phyloP scores from a whole-genome alignment of 2,113 vertebrate genomes.

The Pseudorectes ferrugineus region DNA sequence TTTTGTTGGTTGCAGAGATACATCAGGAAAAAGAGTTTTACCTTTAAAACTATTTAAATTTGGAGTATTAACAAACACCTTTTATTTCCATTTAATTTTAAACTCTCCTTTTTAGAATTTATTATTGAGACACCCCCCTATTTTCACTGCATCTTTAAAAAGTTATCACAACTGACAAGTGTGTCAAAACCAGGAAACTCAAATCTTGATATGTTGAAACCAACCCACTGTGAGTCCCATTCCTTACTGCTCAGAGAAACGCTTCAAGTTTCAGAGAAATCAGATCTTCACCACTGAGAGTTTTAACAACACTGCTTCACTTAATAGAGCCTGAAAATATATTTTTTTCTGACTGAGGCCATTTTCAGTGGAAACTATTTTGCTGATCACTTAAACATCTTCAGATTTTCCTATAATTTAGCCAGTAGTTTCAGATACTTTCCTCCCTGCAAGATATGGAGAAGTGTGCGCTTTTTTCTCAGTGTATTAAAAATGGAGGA shows the following conservation, averaged over 20 bases:
- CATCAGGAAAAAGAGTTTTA: neutral
- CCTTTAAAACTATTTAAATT: neutral
- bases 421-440: neutral
- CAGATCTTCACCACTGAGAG: neutral
- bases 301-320: neutral
- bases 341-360: neutral
- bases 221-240: neutral
- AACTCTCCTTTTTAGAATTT: neutral
- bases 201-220: neutral
- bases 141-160: neutral
- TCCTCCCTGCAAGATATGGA: neutral
- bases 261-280: neutral
- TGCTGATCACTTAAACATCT: neutral
- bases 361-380: neutral
- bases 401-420: neutral
- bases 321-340: neutral
- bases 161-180: neutral
- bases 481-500: neutral
- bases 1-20: neutral
- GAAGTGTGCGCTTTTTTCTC: neutral
- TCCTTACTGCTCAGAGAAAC: neutral
- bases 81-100: neutral
- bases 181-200: neutral
- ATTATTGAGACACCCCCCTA: fast-evolving
- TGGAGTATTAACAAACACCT: neutral